Percentiles rank a stretch among this genome's conserved stretches.
phyloP scores from a whole-genome alignment of 2,113 vertebrate species.

The Pogona vitticeps region DNA sequence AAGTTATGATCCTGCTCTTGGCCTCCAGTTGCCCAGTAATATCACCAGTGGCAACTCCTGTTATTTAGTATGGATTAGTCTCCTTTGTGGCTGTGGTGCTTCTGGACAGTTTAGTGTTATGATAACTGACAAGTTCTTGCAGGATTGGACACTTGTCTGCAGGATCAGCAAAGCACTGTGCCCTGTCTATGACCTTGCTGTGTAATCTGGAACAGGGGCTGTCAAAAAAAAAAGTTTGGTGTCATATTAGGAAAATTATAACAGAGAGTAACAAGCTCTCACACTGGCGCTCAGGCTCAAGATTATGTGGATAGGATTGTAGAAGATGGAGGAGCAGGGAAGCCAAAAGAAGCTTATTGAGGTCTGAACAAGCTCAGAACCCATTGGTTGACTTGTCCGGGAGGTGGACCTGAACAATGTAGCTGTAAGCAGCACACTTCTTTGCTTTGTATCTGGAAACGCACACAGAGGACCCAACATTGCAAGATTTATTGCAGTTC shows the following conservation, averaged over 20 bases:
- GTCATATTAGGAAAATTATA: constrained; percentile 20
- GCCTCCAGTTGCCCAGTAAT: not conserved
- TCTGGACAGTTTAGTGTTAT: not conserved
- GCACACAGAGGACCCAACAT: not conserved
- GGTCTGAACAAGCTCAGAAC: not conserved
- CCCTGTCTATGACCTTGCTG: not conserved
- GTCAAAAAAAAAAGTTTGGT: constrained; percentile 21
- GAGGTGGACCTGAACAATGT: not conserved
- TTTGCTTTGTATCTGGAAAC: too few relatives aligned
- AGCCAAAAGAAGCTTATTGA: too few relatives aligned
- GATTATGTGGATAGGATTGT: not conserved
- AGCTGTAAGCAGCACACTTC: too few relatives aligned
- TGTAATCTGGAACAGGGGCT: constrained; percentile 2
- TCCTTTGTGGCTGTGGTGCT: constrained; percentile 12
- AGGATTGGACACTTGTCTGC: not conserved
- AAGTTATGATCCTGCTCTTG: not conserved
- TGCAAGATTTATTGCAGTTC: not conserved
- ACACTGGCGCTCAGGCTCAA: not conserved
- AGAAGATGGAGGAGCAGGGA: not conserved
- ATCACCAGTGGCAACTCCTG: not conserved
- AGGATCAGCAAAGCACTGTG: not conserved
- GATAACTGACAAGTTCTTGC: not conserved
- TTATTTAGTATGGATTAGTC: not conserved
- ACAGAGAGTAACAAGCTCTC: not conserved
- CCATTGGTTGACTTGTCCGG: not conserved